Evolutionary conservation across 1,140 invertebrate genomes (phyloP).

Genomic region (Lordiphosa stackelbergi): DNA sequence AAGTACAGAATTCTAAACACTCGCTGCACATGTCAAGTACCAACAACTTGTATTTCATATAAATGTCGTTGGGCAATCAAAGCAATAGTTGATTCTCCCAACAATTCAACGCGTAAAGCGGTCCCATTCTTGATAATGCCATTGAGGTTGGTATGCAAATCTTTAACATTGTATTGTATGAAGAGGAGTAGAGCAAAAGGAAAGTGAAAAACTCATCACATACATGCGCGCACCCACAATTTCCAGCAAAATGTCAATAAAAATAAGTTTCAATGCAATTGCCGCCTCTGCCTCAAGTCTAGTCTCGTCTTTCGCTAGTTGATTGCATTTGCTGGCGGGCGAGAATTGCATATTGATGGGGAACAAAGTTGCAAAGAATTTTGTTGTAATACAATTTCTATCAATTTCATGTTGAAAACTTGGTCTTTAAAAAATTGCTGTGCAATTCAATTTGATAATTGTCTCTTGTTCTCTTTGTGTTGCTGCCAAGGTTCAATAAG

Average conservation of each 20-base stretch:
- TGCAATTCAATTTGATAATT: too few relatives aligned
- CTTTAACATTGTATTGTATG: conserved; percentile 28
- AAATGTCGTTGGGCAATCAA: too few relatives aligned
- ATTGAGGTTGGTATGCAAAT: conserved; percentile 41
- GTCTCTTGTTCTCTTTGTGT: conserved; percentile 6
- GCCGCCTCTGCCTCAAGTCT: neutral
- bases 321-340: conserved; percentile 50
- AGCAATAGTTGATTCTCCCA: neutral
- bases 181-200: neutral
- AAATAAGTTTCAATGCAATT: conserved; percentile 52
- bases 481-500: conserved; percentile 1
- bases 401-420: neutral
- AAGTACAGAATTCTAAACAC: too few relatives aligned
- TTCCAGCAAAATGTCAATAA: conserved; percentile 47
- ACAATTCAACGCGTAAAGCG: neutral
- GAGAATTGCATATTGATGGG: conserved; percentile 42
- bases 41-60: too few relatives aligned
- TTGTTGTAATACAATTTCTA: too few relatives aligned
- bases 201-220: neutral
- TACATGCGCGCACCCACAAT: neutral
- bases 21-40: neutral
- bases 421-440: conserved; percentile 1
- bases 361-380: conserved; percentile 13
- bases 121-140: conserved; percentile 2
- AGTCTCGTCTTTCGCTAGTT: conserved; percentile 11